These are phyloP conservation scores for Jaculus jaculus DNA, from an alignment of 2,113 vertebrate genomes.

Conservation along the genomic window DNA sequence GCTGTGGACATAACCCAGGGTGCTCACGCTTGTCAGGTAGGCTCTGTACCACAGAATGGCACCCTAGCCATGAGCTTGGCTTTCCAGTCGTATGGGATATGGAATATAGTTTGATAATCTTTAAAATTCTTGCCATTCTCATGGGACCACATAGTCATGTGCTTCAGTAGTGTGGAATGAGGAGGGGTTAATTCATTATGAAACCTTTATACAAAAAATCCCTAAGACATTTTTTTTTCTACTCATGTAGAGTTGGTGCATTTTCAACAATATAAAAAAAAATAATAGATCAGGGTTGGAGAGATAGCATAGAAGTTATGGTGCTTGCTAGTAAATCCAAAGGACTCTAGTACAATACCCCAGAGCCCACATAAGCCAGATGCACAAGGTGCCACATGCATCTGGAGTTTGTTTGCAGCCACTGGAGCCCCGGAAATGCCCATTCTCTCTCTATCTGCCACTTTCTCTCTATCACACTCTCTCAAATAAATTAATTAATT, in stretches of 20 bases:
- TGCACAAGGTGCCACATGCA: no score
- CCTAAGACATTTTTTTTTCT: background rate
- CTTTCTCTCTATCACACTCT: no score
- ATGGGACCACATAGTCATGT: background rate
- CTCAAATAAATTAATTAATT: no score
- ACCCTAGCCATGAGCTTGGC: background rate
- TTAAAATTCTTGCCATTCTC: background rate
- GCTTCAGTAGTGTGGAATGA: background rate
- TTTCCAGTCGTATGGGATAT: background rate
- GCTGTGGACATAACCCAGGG: background rate
- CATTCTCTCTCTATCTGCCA: no score
- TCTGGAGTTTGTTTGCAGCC: no score
- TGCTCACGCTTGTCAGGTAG: no score
- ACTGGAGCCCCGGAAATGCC: no score
- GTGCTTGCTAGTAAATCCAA: no score
- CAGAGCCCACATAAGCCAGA: no score
- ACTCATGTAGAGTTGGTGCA: background rate
- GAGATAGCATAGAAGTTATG: no score
- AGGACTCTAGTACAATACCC: no score
- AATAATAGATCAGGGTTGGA: background rate
- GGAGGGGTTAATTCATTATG: background rate
- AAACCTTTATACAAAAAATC: background rate
- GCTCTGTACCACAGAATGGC: background rate
- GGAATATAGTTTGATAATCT: background rate
- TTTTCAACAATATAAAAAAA: background rate